Evolutionary conservation across 2,797 vertebrate species (phyloP), one percentile per base, ranked within the genome.

Genomic region (Natrix natrix): DNA sequence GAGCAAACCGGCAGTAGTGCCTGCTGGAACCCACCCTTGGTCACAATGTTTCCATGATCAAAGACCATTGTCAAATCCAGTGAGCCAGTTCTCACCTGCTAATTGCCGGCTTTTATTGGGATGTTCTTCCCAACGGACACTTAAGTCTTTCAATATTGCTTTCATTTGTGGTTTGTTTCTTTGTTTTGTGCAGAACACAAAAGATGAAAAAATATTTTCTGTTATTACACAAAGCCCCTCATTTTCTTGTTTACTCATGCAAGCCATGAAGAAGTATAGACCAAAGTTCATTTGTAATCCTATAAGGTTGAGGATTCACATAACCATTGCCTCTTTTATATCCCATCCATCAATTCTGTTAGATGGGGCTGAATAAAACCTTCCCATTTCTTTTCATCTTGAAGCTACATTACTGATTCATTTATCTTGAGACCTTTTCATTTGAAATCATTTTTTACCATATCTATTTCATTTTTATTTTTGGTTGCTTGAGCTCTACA

Each of bases 41-140:
- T 43, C 20, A 13, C 0, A 92, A 93, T 93, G 28, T 69, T 24
- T 83, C 90, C 61, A 56, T 88, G 54, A 91, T 8, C 43, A 86
- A 16, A 56, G 93, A 10, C 3, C 28, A 90, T 52, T 37, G 22
- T 54, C 32, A 94, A 86, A 88, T 12, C n/a, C 83, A 91, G 69
- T 78, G 90, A 93, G 88, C 63, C 92, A 28, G 66, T 88, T 89
- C 91, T 94, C 20, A n/a, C 93, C 92, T 90, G 91, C 60, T 48
- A 28, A 57, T 86, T 93, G 93, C 90, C 61, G 90, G 57, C 93
- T 95, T 93, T n/a, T 94, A 90, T 17, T 28, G n/a, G 69, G 66
- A 43, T 86, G 2, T 57, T 69, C 66, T 86, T 48, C 13, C 89
- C 17, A 69, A 28, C 13, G 22, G 48, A 90, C 55, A 78, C 52